These are phyloP conservation scores for Lasiurus cinereus DNA, from an alignment of 2,113 vertebrate species.

Conservation along the genomic window DNA sequence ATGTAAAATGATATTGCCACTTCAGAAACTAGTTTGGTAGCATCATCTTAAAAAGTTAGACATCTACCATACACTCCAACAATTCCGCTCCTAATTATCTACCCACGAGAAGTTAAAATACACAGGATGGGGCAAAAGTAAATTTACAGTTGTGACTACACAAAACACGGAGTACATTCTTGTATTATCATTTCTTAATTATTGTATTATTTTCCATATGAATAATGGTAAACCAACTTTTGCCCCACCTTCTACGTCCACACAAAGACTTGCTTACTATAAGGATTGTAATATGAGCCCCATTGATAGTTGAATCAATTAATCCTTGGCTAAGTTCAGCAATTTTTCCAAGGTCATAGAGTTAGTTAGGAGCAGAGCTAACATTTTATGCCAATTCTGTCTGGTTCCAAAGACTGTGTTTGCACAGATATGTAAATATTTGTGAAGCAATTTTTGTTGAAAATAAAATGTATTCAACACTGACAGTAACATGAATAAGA, in stretches of 20 bases:
- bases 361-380: not conserved
- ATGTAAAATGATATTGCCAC: not conserved
- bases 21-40: constrained; percentile 40
- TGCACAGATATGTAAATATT: not conserved
- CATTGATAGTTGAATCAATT: constrained; percentile 2
- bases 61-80: not conserved
- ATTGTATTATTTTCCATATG: not conserved
- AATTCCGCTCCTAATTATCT: constrained; percentile 24
- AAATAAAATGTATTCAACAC: constrained; percentile 46
- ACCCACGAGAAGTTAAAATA: constrained; percentile 1
- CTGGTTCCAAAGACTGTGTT: constrained; percentile 17
- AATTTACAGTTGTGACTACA: not conserved
- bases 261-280: not conserved
- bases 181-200: not conserved
- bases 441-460: not conserved
- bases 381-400: not conserved
- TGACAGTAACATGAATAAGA: not conserved
- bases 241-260: not conserved
- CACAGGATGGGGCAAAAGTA: not conserved
- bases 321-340: not conserved
- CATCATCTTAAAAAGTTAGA: constrained; percentile 2
- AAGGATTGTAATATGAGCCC: not conserved
- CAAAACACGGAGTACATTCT: not conserved
- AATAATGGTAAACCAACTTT: not conserved
- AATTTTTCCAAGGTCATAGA: not conserved